Base-by-base conservation (phyloP, 1,140 invertebrate species). In the Achatina immaculata region DNA sequence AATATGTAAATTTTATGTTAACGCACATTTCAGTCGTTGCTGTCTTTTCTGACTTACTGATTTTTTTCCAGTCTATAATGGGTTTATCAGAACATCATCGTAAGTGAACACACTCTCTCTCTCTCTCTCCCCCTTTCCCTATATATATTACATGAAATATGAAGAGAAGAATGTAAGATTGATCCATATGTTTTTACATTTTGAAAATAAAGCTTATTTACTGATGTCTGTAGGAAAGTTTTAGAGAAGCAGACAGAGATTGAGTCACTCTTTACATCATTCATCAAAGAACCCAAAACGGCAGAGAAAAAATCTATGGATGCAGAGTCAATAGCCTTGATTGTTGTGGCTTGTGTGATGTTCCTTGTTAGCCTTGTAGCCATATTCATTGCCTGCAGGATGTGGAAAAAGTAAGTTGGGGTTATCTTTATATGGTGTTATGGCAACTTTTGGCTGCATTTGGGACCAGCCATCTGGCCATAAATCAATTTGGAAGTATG, bases 351-450 rank as follows among this genome's bases (percentile, higher is more conserved):
- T 31, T 73, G 71, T 24, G 14, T 51, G n/a, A 73, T 73, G 71
- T 73, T 73, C 31, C 1, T 43, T 34, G 43, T 51, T 14, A n/a
- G 42, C 2, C 43, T 73, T 40, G 24, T 43, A 4, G 71, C 71
- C 7, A 73, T 73, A 19, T 19, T 73, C n/a, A 31, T 73, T 24
- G 31, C 71, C 19, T 73, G 31, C 43, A 14, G 38, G 11, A 34
- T 73, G 40, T 73, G 71, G 71, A 73, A 48, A 48, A 73, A 28
- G 71, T 73, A 51, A 45, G 71, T 51, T 45, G 7, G 19, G 14
- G 31, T 28, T 66, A 14, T 51, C 24, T 51, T 14, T 11, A 24
- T 51, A 11, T 14, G 48, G 11, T 11, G 24, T n/a, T n/a, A n/a
- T n/a, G n/a, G n/a, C n/a, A n/a, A n/a, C n/a, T 51, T 24, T 51